These are phyloP conservation scores for Heliconius himera DNA, from an alignment of 1,140 invertebrate genomes.

Conservation along the genomic window DNA sequence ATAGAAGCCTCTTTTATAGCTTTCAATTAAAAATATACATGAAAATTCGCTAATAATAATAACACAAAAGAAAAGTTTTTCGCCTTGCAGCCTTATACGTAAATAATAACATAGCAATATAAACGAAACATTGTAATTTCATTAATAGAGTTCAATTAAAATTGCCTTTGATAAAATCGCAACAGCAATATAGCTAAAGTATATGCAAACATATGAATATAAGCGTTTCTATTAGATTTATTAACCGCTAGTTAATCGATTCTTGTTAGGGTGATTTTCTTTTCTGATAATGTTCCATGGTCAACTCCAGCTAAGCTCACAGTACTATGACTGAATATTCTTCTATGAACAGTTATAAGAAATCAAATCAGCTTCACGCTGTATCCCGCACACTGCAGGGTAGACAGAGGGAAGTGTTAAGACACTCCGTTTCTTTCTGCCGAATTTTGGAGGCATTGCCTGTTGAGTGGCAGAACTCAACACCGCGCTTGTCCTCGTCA, in stretches of 20 bases:
- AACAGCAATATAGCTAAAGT: conserved; percentile 1
- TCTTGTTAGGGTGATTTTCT: neutral
- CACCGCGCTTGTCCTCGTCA: neutral
- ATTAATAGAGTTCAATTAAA: conserved; percentile 6
- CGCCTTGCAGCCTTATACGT: neutral
- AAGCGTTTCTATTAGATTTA: neutral
- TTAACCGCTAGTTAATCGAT: neutral
- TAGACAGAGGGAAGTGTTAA: too few species aligned
- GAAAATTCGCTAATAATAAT: neutral
- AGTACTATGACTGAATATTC: neutral
- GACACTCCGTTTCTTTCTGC: too few species aligned
- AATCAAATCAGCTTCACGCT: too few species aligned
- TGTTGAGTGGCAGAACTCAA: too few species aligned
- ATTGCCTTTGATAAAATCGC: neutral
- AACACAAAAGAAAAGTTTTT: neutral
- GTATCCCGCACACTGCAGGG: too few species aligned
- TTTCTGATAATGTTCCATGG: neutral
- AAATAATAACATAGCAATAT: neutral
- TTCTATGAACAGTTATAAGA: too few species aligned
- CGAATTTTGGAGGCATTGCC: too few species aligned
- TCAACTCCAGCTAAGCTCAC: neutral
- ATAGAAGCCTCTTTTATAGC: neutral
- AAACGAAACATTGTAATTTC: neutral
- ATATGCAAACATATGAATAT: neutral
- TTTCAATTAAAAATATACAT: neutral